phyloP scores from a whole-genome alignment of 2,113 vertebrate genomes.

The Anoplopoma fimbria region DNA sequence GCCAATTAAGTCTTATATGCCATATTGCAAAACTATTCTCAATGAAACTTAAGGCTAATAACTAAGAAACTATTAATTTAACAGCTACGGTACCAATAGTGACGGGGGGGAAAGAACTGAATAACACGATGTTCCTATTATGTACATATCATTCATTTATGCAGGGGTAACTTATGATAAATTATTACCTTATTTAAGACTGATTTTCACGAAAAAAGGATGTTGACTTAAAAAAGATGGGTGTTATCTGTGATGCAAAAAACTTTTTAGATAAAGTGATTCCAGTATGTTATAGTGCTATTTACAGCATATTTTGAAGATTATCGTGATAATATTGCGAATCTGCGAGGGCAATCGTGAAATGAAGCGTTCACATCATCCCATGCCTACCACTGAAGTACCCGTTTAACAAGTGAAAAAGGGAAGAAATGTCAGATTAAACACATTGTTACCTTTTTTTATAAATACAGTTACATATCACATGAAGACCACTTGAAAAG shows the following conservation, averaged over 20 bases:
- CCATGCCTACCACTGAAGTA: too few species aligned
- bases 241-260: too few species aligned
- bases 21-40: conserved; percentile 8
- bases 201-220: too few species aligned
- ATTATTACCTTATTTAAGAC: too few species aligned
- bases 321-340: too few species aligned
- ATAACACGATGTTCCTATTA: neutral
- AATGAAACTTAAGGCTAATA: too few species aligned
- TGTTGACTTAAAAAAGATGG: too few species aligned
- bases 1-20: conserved; percentile 44
- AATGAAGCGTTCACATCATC: too few species aligned
- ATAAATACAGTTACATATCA: neutral
- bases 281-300: too few species aligned
- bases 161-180: neutral
- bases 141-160: neutral
- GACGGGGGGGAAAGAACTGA: neutral
- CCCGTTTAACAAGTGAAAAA: neutral
- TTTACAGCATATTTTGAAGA: too few species aligned
- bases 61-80: neutral
- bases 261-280: too few species aligned
- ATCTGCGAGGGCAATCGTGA: too few species aligned
- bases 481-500: neutral
- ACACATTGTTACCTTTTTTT: neutral
- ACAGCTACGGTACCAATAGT: neutral
- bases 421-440: neutral